A percentile compares a stretch with the other conserved stretches of the same genome.
phyloP scores from a whole-genome alignment of 2,797 vertebrate genomes.

The Delichon dasypus region DNA sequence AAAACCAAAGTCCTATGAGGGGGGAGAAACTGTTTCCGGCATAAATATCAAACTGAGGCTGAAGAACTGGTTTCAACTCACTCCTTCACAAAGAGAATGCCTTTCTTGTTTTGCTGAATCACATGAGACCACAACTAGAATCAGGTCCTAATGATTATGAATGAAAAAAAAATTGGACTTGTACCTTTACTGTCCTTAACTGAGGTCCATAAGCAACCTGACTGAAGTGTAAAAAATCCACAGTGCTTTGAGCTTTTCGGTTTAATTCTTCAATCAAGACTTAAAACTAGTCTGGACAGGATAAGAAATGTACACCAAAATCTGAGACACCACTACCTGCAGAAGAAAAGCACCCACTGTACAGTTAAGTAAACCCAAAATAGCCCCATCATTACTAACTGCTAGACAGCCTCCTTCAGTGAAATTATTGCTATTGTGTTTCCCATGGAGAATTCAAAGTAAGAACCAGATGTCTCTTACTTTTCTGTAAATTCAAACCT shows the following conservation, averaged over 20 bases:
- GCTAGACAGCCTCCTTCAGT: background rate
- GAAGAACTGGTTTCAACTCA: background rate
- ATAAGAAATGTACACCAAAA: background rate
- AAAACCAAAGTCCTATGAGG: background rate
- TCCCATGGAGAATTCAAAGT: constrained; percentile 24
- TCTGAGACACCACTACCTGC: background rate
- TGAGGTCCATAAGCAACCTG: background rate
- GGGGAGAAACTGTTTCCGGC: background rate
- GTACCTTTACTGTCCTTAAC: background rate
- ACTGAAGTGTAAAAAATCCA: background rate
- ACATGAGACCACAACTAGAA: background rate
- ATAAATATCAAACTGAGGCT: background rate
- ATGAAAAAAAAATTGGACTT: background rate
- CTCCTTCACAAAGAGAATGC: background rate
- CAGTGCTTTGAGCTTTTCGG: background rate
- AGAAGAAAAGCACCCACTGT: background rate
- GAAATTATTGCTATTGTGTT: constrained; percentile 48
- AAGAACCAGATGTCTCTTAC: constrained; percentile 53
- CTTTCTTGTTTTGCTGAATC: background rate
- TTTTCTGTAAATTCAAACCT: constrained; percentile 44
- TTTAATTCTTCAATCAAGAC: background rate
- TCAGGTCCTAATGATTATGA: background rate
- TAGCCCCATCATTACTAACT: background rate
- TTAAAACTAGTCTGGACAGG: background rate
- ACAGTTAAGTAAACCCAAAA: background rate